Percentiles rank a stretch among this genome's conserved stretches.
Evolutionary conservation across 2,113 vertebrate genomes (phyloP).

Genomic region (Microtus ochrogaster): DNA sequence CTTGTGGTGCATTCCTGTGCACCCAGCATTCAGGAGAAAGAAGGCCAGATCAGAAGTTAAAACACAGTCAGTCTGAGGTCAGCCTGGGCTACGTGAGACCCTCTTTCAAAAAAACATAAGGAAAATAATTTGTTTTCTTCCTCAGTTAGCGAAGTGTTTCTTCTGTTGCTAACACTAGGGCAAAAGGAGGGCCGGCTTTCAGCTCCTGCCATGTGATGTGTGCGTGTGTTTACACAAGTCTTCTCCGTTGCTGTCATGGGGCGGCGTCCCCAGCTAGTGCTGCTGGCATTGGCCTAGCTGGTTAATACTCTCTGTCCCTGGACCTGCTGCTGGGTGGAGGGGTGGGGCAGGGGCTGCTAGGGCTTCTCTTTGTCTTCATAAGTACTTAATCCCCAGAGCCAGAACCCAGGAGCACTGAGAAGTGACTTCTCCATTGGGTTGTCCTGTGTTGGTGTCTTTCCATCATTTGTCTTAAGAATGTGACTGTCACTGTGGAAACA

Average conservation of each 20-base stretch:
- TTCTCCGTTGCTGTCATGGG: no score
- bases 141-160: slow-evolving; percentile 11
- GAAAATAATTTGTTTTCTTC: neutral
- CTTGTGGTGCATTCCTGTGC: no score
- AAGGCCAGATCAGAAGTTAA: no score
- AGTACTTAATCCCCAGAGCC: neutral
- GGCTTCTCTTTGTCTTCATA: neutral
- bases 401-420: neutral
- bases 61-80: neutral
- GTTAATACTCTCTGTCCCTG: neutral
- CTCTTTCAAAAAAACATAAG: neutral
- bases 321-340: neutral
- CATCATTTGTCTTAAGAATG: neutral
- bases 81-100: no score
- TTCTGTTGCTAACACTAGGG: neutral
- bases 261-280: neutral
- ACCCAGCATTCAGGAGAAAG: neutral
- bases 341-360: neutral
- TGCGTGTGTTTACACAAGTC: neutral
- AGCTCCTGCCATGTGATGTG: neutral
- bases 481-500: slow-evolving; percentile 42
- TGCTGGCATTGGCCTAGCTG: neutral
- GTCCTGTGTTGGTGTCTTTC: fast-evolving
- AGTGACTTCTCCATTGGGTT: neutral
- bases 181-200: neutral